phyloP scores from a whole-genome alignment of 2,888 invertebrate genomes.

The Girardia tigrina region DNA sequence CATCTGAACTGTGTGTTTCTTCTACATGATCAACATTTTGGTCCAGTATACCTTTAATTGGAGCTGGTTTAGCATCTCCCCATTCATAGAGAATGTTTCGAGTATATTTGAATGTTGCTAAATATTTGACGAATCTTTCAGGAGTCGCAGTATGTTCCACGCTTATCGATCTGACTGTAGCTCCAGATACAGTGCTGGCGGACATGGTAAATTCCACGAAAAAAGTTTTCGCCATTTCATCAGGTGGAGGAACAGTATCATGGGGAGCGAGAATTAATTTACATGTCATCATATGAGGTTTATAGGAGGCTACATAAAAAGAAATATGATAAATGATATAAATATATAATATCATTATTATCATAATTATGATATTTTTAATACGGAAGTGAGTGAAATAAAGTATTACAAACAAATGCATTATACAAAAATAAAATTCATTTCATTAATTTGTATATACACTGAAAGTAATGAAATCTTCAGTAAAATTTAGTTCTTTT shows the following conservation, averaged over 20 bases:
- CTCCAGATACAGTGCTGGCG: constrained; percentile 66
- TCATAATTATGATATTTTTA: background rate
- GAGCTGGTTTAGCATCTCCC: constrained; percentile 31
- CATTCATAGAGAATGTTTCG: constrained; percentile 37
- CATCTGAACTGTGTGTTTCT: background rate
- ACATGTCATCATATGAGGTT: constrained; percentile 83
- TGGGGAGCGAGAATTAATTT: constrained; percentile 86
- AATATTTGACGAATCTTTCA: constrained; percentile 90
- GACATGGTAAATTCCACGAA: constrained; percentile 97
- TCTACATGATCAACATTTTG: background rate
- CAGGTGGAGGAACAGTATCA: constrained; percentile 72
- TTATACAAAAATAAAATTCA: no score
- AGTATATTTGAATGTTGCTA: constrained; percentile 66
- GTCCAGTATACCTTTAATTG: constrained; percentile 36
- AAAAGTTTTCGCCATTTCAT: constrained; percentile 71
- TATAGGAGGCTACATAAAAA: constrained; percentile 68
- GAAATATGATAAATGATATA: background rate
- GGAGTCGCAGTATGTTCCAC: constrained; percentile 57
- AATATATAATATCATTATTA: background rate
- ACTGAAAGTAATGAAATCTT: no score
- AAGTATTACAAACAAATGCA: no score
- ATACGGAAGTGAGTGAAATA: no score
- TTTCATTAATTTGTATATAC: no score
- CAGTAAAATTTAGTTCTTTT: no score
- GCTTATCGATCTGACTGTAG: constrained; percentile 73